phyloP scores from a whole-genome alignment of 2,113 vertebrate species.

The Semnornis frantzii region DNA sequence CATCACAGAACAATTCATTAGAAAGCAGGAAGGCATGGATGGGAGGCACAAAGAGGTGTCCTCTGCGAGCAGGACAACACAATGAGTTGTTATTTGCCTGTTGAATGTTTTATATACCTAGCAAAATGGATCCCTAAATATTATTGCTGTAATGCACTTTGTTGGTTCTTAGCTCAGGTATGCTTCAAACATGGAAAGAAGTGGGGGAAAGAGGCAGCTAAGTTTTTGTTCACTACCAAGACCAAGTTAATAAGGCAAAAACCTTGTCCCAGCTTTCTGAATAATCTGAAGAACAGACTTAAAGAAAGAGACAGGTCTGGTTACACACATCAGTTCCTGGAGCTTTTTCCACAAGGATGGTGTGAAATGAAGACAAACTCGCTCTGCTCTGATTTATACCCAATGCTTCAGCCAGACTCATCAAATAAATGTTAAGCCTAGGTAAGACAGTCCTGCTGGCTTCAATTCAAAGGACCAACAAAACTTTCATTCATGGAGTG shows the following conservation, averaged over 20 bases:
- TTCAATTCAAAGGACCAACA: constrained; percentile 59
- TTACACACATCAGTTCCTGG: neutral
- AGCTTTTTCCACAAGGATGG: neutral
- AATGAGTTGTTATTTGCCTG: neutral
- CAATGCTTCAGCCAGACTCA: constrained; percentile 22
- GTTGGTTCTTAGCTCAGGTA: neutral
- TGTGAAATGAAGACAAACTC: constrained; percentile 35
- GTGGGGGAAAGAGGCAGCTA: neutral
- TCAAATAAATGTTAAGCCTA: constrained; percentile 45
- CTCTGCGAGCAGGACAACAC: neutral
- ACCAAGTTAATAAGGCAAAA: neutral
- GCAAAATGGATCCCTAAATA: too few species aligned
- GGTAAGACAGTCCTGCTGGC: constrained; percentile 48
- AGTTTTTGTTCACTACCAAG: neutral
- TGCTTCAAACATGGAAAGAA: neutral
- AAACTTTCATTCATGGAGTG: neutral
- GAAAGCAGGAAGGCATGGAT: neutral
- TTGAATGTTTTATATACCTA: too few species aligned
- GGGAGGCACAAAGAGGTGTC: neutral
- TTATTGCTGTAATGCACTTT: too few species aligned
- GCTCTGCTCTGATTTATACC: constrained; percentile 13
- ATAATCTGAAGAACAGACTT: neutral
- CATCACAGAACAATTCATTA: neutral
- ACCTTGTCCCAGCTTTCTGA: neutral
- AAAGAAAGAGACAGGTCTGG: neutral